Conservation (phyloP, 2,888 invertebrate species). For the Corbicula japonica region DNA sequence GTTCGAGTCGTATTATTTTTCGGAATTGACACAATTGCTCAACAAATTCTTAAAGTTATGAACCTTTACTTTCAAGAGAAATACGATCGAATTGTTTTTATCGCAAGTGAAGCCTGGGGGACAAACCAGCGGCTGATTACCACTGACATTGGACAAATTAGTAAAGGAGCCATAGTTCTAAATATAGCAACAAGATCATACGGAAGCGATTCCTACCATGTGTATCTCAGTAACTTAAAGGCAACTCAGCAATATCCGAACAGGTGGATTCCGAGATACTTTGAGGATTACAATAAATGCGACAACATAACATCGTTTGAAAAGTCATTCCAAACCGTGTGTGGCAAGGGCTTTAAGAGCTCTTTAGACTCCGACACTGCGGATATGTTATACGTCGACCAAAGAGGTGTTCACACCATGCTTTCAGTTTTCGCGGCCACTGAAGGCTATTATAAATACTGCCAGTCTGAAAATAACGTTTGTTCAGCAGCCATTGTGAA, state of each 20-base stretch:
- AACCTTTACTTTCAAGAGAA: constrained; percentile 5
- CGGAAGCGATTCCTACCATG: constrained; percentile 43
- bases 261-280: constrained; percentile 75
- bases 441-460: constrained; percentile 57
- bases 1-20: constrained; percentile 74
- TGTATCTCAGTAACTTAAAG: constrained; percentile 57
- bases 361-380: constrained; percentile 35
- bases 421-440: constrained; percentile 72
- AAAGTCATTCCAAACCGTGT: constrained; percentile 27
- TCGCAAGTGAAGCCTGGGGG: constrained; percentile 82
- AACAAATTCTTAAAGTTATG: constrained; percentile 67
- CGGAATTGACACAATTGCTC: constrained; percentile 69
- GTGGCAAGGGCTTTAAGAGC: neutral
- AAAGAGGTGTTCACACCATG: constrained; percentile 73
- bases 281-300: constrained; percentile 74
- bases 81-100: constrained; percentile 63
- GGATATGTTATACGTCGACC: constrained; percentile 59
- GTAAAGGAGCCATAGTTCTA: constrained; percentile 73
- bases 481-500: constrained; percentile 11
- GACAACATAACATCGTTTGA: constrained; percentile 71
- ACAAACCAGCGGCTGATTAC: constrained; percentile 59
- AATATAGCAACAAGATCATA: constrained; percentile 61
- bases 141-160: constrained; percentile 53
- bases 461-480: neutral
- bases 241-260: constrained; percentile 44